Base-by-base conservation (phyloP, 2,113 vertebrate genomes). In the Hipposideros armiger region DNA sequence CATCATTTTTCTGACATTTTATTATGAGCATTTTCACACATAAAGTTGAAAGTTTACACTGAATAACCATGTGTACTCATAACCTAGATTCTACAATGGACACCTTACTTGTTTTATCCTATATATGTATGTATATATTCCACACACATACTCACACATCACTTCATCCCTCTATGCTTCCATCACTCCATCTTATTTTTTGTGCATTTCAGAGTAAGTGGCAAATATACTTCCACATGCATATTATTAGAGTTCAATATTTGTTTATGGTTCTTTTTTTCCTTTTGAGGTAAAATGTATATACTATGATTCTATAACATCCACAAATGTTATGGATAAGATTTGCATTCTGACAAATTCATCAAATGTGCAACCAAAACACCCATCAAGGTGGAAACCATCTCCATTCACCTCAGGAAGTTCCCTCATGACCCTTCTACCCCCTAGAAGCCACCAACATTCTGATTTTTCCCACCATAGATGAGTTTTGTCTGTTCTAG, bases 151-250 rank as follows among this genome's bases (percentile, higher is more conserved):
- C 60, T 4, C 22, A 14, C 6, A 45, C 3, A 1, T 42, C 15
- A 54, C 3, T 64, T 52, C 45, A 36, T 28, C 54, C 10, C 36
- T 56, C 50, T 69, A 0, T 60, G 16, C 22, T 42, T 58, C 40
- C 7, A 64, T 47, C 36, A 52, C 36, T 42, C 45, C 20, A 45
- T 62, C 19, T 80, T 60, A 70, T 52, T 73, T 72, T 95, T 50
- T 54, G 32, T 88, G 32, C 70, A 73, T 91, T 96, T 95, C 84
- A 80, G 60, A 85, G 72, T 56, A 64, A 47, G 16, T 82, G 40
- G 62, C 19, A 52, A 17, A 32, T 90, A 60, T 58, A 52, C 0
- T 30, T 58, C 36, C 66, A 17, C 20, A 19, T 58, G 40, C 26
- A 36, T 76, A 74, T 85, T 58, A 58, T 88, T 72, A 50, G 30